Percentiles rank a stretch among this genome's conserved stretches.
These are phyloP conservation scores for Channa striata DNA, from an alignment of 2,797 vertebrate species.

Conservation along the genomic window DNA sequence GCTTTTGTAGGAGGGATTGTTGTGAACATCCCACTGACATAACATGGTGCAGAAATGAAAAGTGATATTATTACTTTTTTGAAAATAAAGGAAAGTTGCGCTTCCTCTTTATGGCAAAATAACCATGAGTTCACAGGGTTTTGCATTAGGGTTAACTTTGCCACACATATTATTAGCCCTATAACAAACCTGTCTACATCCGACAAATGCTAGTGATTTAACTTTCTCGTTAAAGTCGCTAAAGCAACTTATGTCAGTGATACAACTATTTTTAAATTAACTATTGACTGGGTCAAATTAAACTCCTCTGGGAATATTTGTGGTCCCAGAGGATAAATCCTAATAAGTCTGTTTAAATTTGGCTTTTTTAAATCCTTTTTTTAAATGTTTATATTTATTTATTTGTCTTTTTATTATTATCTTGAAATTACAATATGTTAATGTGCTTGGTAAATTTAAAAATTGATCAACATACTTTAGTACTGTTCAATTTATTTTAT, in stretches of 20 bases:
- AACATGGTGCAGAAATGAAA: conserved; percentile 20
- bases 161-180: neutral
- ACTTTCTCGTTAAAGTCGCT: neutral
- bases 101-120: conserved; percentile 24
- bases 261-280: no score
- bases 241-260: no score
- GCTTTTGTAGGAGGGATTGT: conserved; percentile 25
- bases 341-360: no score
- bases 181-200: neutral
- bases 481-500: neutral
- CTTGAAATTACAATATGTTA: no score
- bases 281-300: no score
- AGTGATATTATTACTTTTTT: neutral
- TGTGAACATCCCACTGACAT: conserved; percentile 27
- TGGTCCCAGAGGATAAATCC: no score
- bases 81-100: conserved; percentile 16
- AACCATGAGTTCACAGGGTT: conserved; percentile 5
- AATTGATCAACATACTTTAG: neutral
- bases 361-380: no score
- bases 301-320: no score
- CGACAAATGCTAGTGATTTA: neutral
- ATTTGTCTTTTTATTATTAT: no score
- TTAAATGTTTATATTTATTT: no score
- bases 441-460: neutral
- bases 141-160: conserved; percentile 15